phyloP scores from a whole-genome alignment of 1,140 invertebrate genomes.

The Mactra quadrangularis region DNA sequence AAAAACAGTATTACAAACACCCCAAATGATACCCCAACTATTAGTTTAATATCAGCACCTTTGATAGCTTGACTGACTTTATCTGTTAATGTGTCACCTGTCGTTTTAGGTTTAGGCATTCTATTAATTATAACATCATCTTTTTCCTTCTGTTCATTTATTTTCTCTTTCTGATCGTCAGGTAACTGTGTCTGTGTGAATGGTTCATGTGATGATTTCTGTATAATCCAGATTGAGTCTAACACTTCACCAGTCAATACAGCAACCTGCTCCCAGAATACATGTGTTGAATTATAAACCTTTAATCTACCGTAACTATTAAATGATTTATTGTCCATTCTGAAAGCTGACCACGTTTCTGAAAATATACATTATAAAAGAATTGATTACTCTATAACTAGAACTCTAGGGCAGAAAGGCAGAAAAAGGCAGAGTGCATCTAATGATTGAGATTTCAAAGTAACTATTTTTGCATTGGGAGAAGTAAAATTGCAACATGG shows the following conservation, averaged over 20 bases:
- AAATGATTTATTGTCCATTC: constrained; percentile 85
- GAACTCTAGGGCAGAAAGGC: too few relatives aligned
- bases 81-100: constrained; percentile 46
- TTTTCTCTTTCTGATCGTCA: constrained; percentile 60
- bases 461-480: too few relatives aligned
- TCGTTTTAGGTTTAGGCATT: constrained; percentile 43
- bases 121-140: constrained; percentile 19
- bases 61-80: constrained; percentile 37
- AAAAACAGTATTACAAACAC: constrained; percentile 57
- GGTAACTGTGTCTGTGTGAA: constrained; percentile 58
- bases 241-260: constrained; percentile 57
- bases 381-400: too few relatives aligned
- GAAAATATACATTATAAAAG: too few relatives aligned
- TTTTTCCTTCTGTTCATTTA: constrained; percentile 62
- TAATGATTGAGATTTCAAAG: too few relatives aligned
- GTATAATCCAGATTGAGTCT: constrained; percentile 74
- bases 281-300: constrained; percentile 92
- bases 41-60: constrained; percentile 53
- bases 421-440: too few relatives aligned
- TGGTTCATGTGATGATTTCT: constrained; percentile 74
- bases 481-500: too few relatives aligned
- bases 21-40: constrained; percentile 55
- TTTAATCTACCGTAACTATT: constrained; percentile 94
- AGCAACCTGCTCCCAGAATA: constrained; percentile 96
- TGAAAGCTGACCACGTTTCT: constrained; percentile 76